Evolutionary conservation across 2,888 invertebrate genomes (phyloP).

Genomic region (Xestia sexstrigata): DNA sequence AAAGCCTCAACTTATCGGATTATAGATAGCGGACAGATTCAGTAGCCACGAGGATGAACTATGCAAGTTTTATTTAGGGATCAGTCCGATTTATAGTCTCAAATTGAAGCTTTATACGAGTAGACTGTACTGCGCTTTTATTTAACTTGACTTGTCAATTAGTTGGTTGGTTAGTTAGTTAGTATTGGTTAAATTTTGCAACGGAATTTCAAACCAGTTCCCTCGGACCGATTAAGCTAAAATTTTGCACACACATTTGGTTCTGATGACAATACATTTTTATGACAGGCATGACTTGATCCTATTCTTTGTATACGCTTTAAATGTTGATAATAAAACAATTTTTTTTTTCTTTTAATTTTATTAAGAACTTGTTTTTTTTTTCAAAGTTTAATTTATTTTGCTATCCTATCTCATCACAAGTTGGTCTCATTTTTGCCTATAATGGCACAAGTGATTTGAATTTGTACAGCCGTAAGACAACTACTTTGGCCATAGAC

Average conservation of each 20-base stretch:
- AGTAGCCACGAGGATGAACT: not conserved
- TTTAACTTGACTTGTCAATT: not conserved
- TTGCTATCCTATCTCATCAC: not conserved
- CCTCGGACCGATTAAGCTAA: too few species aligned
- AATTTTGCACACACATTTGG: too few species aligned
- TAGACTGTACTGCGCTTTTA: not conserved
- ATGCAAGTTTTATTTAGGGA: conserved; percentile 7
- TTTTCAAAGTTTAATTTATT: not conserved
- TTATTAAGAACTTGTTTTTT: too few species aligned
- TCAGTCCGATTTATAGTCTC: not conserved
- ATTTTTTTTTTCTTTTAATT: too few species aligned
- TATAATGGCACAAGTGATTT: not conserved
- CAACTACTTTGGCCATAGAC: not conserved
- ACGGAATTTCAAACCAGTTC: too few species aligned
- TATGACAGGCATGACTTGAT: too few species aligned
- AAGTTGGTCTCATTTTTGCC: not conserved
- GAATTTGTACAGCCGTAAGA: not conserved
- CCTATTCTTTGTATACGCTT: too few species aligned
- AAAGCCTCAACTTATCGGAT: conserved; percentile 24
- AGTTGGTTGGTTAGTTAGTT: not conserved
- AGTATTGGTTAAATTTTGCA: not conserved
- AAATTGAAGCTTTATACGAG: not conserved
- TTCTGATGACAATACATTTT: too few species aligned
- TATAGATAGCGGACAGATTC: conserved; percentile 3
- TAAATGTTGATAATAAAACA: too few species aligned